phyloP scores from a whole-genome alignment of 2,797 vertebrate species.

The Pangasius krempfi region DNA sequence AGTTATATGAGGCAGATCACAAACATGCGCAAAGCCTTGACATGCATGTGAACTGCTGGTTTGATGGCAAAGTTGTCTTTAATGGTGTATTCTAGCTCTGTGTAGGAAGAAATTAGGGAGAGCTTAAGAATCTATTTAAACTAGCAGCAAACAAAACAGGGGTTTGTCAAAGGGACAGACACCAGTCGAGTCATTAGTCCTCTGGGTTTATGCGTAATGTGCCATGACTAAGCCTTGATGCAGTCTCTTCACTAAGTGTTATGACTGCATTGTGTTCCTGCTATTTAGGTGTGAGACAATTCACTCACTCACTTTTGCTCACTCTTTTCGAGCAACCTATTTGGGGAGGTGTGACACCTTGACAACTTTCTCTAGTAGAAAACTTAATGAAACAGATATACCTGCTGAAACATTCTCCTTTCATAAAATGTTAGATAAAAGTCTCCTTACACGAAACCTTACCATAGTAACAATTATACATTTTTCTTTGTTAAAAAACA shows the following conservation, averaged over 20 bases:
- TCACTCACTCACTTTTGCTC: not conserved
- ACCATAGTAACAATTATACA: not conserved
- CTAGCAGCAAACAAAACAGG: not conserved
- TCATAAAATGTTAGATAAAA: not conserved
- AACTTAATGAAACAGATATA: not conserved
- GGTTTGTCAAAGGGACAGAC: conserved; percentile 23
- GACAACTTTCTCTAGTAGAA: not conserved
- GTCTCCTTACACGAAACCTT: not conserved
- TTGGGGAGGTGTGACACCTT: not conserved
- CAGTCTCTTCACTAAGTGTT: conserved; percentile 26
- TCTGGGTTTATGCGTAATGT: conserved; percentile 32
- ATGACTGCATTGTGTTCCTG: conserved; percentile 10
- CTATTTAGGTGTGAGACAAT: conserved; percentile 7
- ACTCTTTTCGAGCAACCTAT: not conserved
- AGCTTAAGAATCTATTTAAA: conserved; percentile 8
- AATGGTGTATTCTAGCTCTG: not conserved
- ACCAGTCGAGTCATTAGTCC: conserved; percentile 31
- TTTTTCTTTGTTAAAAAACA: not conserved
- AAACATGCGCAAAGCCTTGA: not conserved
- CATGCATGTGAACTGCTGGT: not conserved
- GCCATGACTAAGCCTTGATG: conserved; percentile 37
- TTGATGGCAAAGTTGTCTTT: conserved; percentile 6
- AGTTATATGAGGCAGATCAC: not conserved
- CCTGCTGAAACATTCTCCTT: not conserved
- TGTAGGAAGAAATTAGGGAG: conserved; percentile 8